Base-by-base conservation (phyloP, 2,113 vertebrate genomes). In the Lophochroa leadbeateri region DNA sequence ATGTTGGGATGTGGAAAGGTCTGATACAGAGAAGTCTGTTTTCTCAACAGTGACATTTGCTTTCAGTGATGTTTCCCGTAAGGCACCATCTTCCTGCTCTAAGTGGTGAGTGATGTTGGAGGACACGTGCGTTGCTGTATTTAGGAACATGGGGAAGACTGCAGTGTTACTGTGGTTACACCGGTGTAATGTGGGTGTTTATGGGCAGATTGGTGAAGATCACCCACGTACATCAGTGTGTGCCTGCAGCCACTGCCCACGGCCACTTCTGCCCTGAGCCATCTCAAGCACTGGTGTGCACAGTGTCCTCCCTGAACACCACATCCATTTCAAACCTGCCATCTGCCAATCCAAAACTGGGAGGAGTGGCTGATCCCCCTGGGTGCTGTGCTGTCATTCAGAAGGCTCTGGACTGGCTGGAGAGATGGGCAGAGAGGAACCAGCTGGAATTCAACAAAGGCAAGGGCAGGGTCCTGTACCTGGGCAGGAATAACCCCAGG, bases 171-270 rank as follows among this genome's bases (percentile, higher is more conserved):
- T 58, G 20, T n/a, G 57, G 20, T 35, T 23, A 33, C 35, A 24
- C 29, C 27, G 58, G 17, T 19, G 3, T 33, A 17, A 27, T 10
- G 37, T 13, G 27, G 6, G 49, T 17, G 46, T 15, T 9, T 8
- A 3, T 4, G 53, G 55, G 53, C 67, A 79, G 60, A 21, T 44
- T 21, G 14, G 43, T 3, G 2, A 41, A 31, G 79, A 8, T 84
- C 52, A 49, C 44, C 27, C 6, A 6, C 6, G 46, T 12, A 17
- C 6, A 1, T 44, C 0, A 1, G 11, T 2, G 2, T 6, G 41
- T 1, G 6, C 50, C 41, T 35, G 2, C 5, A 11, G 24, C 20
- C 3, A 0, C 61, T 75, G 47, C 5, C 46, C 1, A 1, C 33
- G 21, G 61, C 41, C 0, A 1, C 47, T 15, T 46, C 43, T 41